Evolutionary conservation across 2,113 vertebrate species (phyloP), one percentile per base, ranked within the genome.

Genomic region (Mesembrinibis cayennensis): DNA sequence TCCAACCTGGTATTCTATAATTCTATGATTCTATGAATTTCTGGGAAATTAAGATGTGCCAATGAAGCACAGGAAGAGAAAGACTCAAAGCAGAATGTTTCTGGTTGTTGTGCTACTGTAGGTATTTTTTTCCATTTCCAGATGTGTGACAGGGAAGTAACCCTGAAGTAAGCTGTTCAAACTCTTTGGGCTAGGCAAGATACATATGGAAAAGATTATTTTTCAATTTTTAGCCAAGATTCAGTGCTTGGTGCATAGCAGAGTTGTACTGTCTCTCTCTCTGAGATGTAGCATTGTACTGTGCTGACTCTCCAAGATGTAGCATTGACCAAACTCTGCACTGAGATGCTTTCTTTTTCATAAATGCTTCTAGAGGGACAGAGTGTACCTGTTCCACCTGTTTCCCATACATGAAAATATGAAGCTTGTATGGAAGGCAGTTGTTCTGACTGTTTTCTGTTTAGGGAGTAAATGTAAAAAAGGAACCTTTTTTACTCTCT

Each of bases 141-240:
- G n/a, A 95, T 89, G 30, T 69, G 17, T 93, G 56, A 82, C 77
- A 89, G 59, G 44, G 86, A 95, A 92, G 17, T 87, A 81, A 79
- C 27, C 26, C 36, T 62, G 30, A 95, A 95, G 25, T 74, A 82
- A 95, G 42, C 34, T 65, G 30, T 84, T 92, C 42, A 38, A 6
- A 79, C 10, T 87, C 30, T 69, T 66, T 69, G 49, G 40, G 12
- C 4, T 56, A 89, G 47, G 21, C 16, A 87, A 79, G 44, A 71
- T 82, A 71, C 72, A 84, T 81, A 67, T 38, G 83, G 80, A 63
- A 89, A 89, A 91, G 15, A 85, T 65, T 76, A 3, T 2, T 61
- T 86, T 84, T 36, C 36, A 47, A 4, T 6, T 78, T 81, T 87
- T 71, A 87, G 66, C 47, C 65, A 89, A 74, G 10, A 4, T 74